These are phyloP conservation scores for Xerus rutilus DNA, from an alignment of 2,797 vertebrate species.

Conservation along the genomic window DNA sequence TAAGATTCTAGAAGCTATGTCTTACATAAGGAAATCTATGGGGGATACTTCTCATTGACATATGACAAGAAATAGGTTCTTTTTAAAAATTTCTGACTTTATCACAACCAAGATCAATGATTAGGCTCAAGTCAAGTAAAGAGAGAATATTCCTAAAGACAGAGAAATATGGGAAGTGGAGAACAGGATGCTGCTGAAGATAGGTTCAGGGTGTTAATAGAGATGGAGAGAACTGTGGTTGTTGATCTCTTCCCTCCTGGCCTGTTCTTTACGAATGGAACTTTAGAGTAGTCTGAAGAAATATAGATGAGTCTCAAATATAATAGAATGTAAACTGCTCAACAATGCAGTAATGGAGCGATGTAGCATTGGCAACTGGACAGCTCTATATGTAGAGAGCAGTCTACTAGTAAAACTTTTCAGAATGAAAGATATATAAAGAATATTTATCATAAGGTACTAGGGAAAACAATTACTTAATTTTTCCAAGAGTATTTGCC, in stretches of 20 bases:
- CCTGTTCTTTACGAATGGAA: background rate
- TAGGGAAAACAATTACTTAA: background rate
- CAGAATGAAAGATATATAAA: background rate
- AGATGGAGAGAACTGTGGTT: background rate
- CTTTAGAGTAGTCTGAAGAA: conserved; percentile 31
- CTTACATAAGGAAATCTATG: conserved; percentile 15
- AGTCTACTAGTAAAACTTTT: background rate
- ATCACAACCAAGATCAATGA: background rate
- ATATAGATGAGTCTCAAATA: background rate
- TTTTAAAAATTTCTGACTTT: conserved; percentile 46
- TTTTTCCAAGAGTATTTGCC: conserved; percentile 10
- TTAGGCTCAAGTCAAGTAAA: background rate
- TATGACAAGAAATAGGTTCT: background rate
- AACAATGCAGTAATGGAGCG: background rate
- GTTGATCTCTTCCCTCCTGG: background rate
- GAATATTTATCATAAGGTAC: background rate
- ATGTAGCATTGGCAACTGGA: background rate
- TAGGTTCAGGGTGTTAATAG: background rate
- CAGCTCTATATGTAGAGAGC: background rate
- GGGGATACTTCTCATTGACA: background rate
- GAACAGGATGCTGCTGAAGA: background rate
- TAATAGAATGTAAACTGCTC: background rate
- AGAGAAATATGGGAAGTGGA: background rate
- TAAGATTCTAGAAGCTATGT: conserved; percentile 9
- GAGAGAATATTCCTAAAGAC: background rate